phyloP scores from a whole-genome alignment of 2,888 invertebrate species.

The Rutpela maculata region DNA sequence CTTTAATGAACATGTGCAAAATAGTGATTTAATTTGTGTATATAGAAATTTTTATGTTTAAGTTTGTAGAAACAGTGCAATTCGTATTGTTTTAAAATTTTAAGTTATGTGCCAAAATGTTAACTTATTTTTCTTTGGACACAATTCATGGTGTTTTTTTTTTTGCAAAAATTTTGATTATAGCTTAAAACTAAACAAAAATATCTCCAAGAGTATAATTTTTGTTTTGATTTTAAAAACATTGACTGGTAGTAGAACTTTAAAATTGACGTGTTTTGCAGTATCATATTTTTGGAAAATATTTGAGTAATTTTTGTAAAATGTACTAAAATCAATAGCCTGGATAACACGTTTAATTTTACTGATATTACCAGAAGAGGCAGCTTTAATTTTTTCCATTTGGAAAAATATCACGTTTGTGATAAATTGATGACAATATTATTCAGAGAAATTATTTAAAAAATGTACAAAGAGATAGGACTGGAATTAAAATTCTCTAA shows the following conservation, averaged over 20 bases:
- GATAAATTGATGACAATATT: constrained; percentile 64
- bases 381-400: constrained; percentile 66
- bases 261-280: constrained; percentile 16
- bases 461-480: constrained; percentile 67
- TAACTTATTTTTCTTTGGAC: constrained; percentile 53
- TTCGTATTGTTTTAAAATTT: constrained; percentile 55
- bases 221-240: constrained; percentile 20
- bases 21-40: constrained; percentile 60
- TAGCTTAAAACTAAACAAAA: constrained; percentile 28
- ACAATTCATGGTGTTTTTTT: constrained; percentile 39
- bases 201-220: constrained; percentile 18
- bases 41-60: constrained; percentile 56
- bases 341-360: constrained; percentile 18
- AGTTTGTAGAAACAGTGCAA: constrained; percentile 57
- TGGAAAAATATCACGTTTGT: constrained; percentile 54
- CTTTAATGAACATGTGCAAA: constrained; percentile 58
- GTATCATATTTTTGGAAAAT: constrained; percentile 16
- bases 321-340: constrained; percentile 19
- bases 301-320: constrained; percentile 20
- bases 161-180: constrained; percentile 50
- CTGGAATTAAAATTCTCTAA: constrained; percentile 63
- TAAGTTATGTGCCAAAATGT: constrained; percentile 62
- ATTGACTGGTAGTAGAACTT: constrained; percentile 40
- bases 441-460: constrained; percentile 35
- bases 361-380: constrained; percentile 53